phyloP scores from a whole-genome alignment of 2,797 vertebrate genomes.

The Sebastes elongatus region DNA sequence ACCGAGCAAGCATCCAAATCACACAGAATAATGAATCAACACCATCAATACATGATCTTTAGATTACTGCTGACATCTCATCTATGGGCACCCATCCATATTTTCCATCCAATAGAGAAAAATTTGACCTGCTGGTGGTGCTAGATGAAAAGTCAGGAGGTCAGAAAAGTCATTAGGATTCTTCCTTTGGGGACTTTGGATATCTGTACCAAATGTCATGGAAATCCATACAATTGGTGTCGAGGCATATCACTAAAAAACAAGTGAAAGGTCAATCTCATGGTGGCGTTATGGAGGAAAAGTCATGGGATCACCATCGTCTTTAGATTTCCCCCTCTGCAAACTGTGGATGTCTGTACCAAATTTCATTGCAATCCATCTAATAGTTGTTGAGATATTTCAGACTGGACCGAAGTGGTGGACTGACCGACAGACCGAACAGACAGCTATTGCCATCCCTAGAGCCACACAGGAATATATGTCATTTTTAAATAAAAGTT shows the following conservation, averaged over 20 bases:
- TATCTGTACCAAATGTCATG: background rate
- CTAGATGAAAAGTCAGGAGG: background rate
- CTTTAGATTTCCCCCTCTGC: background rate
- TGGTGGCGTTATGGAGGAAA: background rate
- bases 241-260: background rate
- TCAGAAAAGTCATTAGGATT: background rate
- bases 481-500: background rate
- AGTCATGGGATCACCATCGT: background rate
- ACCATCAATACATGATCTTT: too few relatives aligned
- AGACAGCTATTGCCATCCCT: background rate
- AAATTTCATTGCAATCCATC: background rate
- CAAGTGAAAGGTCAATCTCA: background rate
- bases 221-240: background rate
- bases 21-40: background rate
- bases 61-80: too few relatives aligned
- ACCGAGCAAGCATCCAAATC: background rate
- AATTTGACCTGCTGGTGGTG: background rate
- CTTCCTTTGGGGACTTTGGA: background rate
- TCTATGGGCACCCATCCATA: too few relatives aligned
- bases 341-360: background rate
- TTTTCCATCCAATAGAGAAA: background rate
- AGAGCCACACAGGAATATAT: background rate
- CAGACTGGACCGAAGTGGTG: too few relatives aligned
- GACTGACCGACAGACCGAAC: background rate
- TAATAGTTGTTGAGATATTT: background rate